Base-by-base conservation (phyloP, 2,888 invertebrate genomes). In the Watsonalla cultraria region DNA sequence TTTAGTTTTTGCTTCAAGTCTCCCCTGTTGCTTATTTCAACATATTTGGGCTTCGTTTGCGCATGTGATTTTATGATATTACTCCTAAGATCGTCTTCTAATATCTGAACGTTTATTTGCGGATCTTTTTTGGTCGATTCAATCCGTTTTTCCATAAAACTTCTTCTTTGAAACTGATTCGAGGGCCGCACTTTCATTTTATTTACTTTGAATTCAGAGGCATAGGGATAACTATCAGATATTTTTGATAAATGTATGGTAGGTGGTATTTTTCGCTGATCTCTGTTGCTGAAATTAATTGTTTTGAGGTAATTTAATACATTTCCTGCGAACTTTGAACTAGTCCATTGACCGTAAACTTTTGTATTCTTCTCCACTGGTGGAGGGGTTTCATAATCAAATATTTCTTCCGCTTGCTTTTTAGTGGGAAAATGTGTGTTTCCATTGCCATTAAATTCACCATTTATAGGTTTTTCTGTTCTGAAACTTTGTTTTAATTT, bases 301-400 rank as follows among this genome's bases (percentile, higher is more conserved):
- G 69, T 82, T 74, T 86, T 88, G 0, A 90, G 61, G 63, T 86
- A 86, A 70, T 86, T 83, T 58, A 89, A 72, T 24, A 89, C 87
- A 54, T 65, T 84, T 0, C 80, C 80, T 9, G 86, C 86, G 65
- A 83, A 87, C 62, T 82, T 84, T 0, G 86, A 80, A 64, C 80
- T 80, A 7, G 82, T 81, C 86, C 86, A 86, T 59, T 87, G 86
- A 4, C 85, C 85, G 54, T 83, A 86, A 8, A 82, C 78, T 61
- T 80, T 81, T 8, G 64, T 62, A 58, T 80, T 73, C 52, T 69
- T 70, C 34, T 70, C 62, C 7, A 66, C 48, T 0, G 82, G 78
- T 14, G 86, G 86, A 46, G 86, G 84, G 7, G 70, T 76, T 71
- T 82, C 83, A 7, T 76, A 53, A 35, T 84, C 81, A 7, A 75